Evolutionary conservation across 2,797 vertebrate genomes (phyloP).

Genomic region (Myotis planiceps): DNA sequence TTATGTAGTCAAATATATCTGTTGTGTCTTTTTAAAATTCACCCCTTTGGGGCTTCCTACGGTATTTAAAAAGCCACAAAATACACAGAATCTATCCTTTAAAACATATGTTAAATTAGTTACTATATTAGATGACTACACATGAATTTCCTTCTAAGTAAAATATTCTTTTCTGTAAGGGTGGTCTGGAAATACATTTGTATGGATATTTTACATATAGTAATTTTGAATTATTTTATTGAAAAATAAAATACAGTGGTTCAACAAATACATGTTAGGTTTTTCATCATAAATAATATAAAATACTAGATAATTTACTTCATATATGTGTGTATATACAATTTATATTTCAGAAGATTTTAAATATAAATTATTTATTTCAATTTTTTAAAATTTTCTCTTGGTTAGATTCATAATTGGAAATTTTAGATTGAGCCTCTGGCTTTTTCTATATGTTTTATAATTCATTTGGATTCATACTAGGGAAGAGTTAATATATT

Average conservation of each 20-base stretch:
- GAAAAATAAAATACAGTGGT: background rate
- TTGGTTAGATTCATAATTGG: background rate
- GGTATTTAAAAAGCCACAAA: background rate
- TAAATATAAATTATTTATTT: background rate
- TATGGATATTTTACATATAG: background rate
- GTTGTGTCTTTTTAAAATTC: background rate
- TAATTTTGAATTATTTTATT: background rate
- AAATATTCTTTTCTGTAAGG: background rate
- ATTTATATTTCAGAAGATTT: background rate
- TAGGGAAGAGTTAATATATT: slow-evolving; percentile 43
- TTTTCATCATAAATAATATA: background rate
- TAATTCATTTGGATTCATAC: background rate
- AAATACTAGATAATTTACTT: background rate
- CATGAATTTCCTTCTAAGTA: background rate
- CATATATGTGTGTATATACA: background rate
- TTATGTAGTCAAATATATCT: background rate
- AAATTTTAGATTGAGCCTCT: background rate
- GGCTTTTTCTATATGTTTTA: background rate
- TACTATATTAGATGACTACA: background rate
- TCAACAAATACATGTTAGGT: background rate
- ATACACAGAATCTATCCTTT: background rate
- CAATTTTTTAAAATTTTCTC: background rate
- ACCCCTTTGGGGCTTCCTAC: background rate
- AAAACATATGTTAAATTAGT: background rate
- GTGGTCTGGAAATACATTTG: background rate